Evolutionary conservation across 2,113 vertebrate species (phyloP), one percentile per base, ranked within the genome.

Genomic region (Lepus timidus): DNA sequence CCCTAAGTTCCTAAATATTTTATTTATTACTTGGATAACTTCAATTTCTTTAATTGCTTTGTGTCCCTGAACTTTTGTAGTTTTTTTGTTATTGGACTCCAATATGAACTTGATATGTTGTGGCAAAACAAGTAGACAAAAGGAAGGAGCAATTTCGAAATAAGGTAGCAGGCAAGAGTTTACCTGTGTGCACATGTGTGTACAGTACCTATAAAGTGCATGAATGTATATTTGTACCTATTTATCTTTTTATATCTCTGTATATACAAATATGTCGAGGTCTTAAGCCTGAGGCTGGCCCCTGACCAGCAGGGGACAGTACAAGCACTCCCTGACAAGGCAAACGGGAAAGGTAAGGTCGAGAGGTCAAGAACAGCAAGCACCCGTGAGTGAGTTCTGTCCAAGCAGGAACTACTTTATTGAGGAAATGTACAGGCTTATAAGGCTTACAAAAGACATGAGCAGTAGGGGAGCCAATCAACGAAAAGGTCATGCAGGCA

Each of bases 1-100:
- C 55, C 11, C 2, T 23, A 22, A 91, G 6, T 84, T 87, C 80
- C 39, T 33, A 80, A 36, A 90, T 88, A 73, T 67, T 68, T 80
- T 52, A 78, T 22, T 33, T 68, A 13, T 61, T 3, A 51, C 14
- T 36, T 75, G 25, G 17, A 6, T 25, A 36, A 29, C 55, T 79
- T 83, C 33, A 61, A 9, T 39, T 20, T 58, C 9, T 80, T 86
- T 76, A 23, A 70, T 73, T 83, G 1, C 79, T 84, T 88, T 74
- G 9, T 73, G 13, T 9, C 20, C n/a, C 52, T 23, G 74, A 6
- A 8, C 3, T 62, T 90, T 87, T 79, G 52, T 4, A 11, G 39
- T 73, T 44, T 52, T 55, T 70, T 44, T 44, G 55, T 74, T 87
- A 73, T 52, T 65, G 58, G 23, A 20, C 22, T 89, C 85, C 8